These are phyloP conservation scores for Oreocharis arfaki DNA, from an alignment of 2,113 vertebrate genomes.

Conservation along the genomic window DNA sequence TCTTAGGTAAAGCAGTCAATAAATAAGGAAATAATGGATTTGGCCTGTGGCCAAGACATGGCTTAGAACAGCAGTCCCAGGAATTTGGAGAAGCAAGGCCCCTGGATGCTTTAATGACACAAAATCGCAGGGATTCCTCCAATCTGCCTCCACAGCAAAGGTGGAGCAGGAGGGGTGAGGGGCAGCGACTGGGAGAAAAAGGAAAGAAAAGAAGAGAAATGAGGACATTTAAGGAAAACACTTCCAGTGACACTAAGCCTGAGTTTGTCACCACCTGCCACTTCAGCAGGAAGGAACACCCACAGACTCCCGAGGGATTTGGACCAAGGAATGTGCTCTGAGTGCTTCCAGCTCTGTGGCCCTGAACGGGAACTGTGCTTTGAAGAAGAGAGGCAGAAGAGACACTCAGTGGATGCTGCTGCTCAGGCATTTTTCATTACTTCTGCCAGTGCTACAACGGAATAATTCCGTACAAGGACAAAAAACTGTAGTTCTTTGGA, in stretches of 20 bases:
- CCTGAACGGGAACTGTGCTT: background rate
- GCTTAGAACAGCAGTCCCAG: background rate
- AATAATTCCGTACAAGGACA: no score
- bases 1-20: background rate
- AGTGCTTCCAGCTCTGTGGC: background rate
- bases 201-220: background rate
- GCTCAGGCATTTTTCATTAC: background rate
- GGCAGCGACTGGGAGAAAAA: background rate
- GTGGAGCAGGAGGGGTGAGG: background rate
- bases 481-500: background rate
- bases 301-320: background rate
- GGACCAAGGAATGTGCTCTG: background rate
- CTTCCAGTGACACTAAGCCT: background rate
- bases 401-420: background rate
- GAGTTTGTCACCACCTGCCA: background rate
- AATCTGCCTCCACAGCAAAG: no score
- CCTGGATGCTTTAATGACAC: background rate
- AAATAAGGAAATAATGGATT: background rate
- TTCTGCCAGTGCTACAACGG: background rate
- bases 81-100: background rate
- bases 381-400: background rate
- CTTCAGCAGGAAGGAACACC: background rate
- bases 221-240: background rate
- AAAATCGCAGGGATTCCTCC: background rate
- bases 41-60: accelerated